Evolutionary conservation across 2,888 invertebrate genomes (phyloP).

Genomic region (Drosophila austrosaltans): DNA sequence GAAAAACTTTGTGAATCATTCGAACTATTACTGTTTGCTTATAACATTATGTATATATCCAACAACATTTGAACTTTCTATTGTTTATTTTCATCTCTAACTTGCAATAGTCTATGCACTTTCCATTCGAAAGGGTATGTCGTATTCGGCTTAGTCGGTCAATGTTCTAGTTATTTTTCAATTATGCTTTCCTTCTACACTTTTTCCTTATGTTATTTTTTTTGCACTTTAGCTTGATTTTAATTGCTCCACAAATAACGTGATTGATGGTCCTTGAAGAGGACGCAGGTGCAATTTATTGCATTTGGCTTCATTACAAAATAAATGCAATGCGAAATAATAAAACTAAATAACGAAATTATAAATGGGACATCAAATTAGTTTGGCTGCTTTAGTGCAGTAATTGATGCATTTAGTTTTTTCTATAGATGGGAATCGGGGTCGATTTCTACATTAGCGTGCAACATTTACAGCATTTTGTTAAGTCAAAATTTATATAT

Average conservation of each 20-base stretch:
- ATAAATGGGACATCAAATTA: constrained; percentile 2
- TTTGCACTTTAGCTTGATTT: constrained; percentile 29
- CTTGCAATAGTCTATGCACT: no score
- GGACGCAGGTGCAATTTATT: constrained; percentile 64
- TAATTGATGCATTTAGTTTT: constrained; percentile 19
- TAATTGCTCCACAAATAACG: constrained; percentile 51
- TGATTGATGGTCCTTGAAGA: constrained; percentile 47
- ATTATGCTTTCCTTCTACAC: constrained; percentile 23
- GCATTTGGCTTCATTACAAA: constrained; percentile 18
- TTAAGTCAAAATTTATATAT: constrained; percentile 2
- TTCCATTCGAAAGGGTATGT: no score
- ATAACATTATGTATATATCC: no score
- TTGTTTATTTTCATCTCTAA: no score
- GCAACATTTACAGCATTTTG: constrained; percentile 63
- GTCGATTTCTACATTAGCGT: constrained; percentile 58
- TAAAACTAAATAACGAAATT: constrained; percentile 28
- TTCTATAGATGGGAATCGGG: constrained; percentile 25
- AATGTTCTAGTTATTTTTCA: no score
- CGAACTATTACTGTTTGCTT: no score
- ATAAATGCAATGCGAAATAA: constrained; percentile 19
- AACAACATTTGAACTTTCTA: no score
- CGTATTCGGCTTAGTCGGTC: no score
- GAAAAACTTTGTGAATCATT: no score
- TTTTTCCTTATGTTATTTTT: constrained; percentile 12
- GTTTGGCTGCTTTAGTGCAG: constrained; percentile 36